phyloP scores from a whole-genome alignment of 2,113 vertebrate genomes.

The Gila orcuttii region DNA sequence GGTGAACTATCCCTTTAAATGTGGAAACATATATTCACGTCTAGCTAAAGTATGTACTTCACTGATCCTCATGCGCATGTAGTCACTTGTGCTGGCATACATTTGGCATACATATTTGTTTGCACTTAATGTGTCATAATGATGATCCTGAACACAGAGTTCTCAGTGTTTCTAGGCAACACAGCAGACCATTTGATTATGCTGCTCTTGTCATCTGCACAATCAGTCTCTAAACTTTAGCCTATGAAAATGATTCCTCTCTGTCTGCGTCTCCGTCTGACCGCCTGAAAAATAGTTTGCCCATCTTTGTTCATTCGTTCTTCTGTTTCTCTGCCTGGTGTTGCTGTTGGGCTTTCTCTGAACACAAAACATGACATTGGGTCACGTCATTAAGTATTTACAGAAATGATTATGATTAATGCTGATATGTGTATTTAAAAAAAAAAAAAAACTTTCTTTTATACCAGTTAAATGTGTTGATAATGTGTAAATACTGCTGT shows the following conservation, averaged over 20 bases:
- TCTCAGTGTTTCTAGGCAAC: slow-evolving; percentile 61
- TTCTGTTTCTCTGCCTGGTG: not conserved
- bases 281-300: not conserved
- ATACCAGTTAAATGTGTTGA: not conserved
- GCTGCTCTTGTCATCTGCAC: slow-evolving; percentile 38
- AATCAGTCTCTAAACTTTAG: slow-evolving; percentile 49
- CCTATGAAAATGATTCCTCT: slow-evolving; percentile 40
- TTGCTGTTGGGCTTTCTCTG: not conserved
- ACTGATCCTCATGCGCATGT: not conserved
- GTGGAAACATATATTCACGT: not conserved
- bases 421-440: not conserved
- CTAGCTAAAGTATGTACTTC: not conserved
- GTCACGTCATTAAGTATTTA: not conserved
- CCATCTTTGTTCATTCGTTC: not conserved
- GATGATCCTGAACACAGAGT: slow-evolving; percentile 43
- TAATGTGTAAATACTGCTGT: not conserved
- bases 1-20: not conserved
- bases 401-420: not conserved
- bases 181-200: slow-evolving; percentile 56
- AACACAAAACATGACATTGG: not conserved
- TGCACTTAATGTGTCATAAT: slow-evolving; percentile 40
- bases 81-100: slow-evolving; percentile 15
- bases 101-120: slow-evolving; percentile 44
- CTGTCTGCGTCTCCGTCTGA: not conserved
- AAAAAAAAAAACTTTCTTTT: not conserved